Percentiles rank a stretch among this genome's conserved stretches.
Conservation (phyloP, 2,113 vertebrate genomes). For the Saiga tatarica region DNA sequence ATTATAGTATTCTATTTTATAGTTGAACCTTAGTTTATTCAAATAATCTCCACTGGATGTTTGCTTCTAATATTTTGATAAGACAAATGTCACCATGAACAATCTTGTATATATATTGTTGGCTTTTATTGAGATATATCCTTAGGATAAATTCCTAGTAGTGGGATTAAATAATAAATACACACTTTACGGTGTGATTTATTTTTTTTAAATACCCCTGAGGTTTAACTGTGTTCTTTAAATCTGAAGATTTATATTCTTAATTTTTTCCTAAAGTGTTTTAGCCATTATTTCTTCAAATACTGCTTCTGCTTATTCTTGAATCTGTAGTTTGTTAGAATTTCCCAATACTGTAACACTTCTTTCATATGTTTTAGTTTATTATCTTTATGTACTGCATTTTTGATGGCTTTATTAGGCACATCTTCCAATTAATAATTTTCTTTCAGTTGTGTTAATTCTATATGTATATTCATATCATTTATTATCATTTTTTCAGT, state of each 20-base stretch:
- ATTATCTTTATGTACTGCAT: neutral
- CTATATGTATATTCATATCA: neutral
- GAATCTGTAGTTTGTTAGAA: neutral
- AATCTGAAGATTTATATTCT: neutral
- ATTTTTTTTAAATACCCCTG: neutral
- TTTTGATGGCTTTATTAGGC: neutral
- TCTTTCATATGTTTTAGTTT: neutral
- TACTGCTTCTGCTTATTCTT: neutral
- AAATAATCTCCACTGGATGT: neutral
- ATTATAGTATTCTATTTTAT: neutral
- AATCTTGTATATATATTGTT: neutral
- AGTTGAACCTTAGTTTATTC: neutral
- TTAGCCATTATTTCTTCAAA: neutral
- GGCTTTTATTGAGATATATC: neutral
- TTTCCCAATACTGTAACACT: neutral
- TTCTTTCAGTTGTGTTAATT: neutral
- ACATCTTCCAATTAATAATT: neutral
- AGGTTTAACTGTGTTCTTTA: neutral
- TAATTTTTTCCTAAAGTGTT: neutral
- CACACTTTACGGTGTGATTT: neutral
- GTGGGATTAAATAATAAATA: neutral
- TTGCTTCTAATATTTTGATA: neutral
- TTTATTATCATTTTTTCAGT: neutral
- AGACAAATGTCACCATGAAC: neutral
- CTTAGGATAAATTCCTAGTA: neutral